These are phyloP conservation scores for Sorex araneus DNA, from an alignment of 2,113 vertebrate genomes.

Conservation along the genomic window DNA sequence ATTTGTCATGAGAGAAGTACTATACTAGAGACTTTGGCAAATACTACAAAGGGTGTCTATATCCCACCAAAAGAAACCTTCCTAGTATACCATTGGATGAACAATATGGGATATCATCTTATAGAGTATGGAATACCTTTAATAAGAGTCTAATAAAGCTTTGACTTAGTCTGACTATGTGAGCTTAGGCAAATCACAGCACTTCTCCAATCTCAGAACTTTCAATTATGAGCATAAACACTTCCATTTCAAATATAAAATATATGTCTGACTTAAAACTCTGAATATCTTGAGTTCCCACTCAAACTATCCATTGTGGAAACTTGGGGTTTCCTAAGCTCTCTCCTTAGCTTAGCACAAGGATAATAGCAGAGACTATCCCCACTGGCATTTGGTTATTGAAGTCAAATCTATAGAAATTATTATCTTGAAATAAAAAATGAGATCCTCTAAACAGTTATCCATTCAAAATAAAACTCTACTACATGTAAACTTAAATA, in stretches of 20 bases:
- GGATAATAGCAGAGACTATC: background rate
- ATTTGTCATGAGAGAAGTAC: background rate
- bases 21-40: background rate
- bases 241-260: conserved; percentile 33
- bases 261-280: conserved; percentile 38
- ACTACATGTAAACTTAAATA: background rate
- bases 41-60: background rate
- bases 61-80: background rate
- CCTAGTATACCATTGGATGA: background rate
- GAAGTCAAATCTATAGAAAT: background rate
- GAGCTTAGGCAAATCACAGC: background rate
- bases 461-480: conserved; percentile 37
- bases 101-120: background rate
- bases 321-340: background rate
- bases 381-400: background rate
- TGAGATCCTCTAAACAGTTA: background rate
- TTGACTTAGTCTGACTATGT: background rate
- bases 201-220: background rate
- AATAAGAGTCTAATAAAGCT: background rate
- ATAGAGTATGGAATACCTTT: background rate
- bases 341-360: background rate
- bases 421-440: background rate
- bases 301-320: background rate
- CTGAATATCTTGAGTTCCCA: background rate
- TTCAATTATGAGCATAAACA: conserved; percentile 2